These are phyloP conservation scores for Podarcis raffonei DNA, from an alignment of 2,113 vertebrate genomes.

Conservation along the genomic window DNA sequence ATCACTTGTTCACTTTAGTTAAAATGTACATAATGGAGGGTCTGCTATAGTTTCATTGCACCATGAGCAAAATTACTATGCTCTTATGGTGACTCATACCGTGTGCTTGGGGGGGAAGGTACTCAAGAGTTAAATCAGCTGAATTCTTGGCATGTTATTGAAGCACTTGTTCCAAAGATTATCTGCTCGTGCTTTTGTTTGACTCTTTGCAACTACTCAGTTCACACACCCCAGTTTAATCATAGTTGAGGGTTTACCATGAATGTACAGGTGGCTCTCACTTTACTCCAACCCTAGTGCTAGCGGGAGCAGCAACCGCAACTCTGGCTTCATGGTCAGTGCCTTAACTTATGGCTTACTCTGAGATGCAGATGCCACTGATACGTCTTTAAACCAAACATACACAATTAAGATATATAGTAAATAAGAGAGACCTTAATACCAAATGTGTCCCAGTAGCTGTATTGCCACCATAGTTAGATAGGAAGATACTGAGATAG, in stretches of 20 bases:
- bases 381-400: neutral
- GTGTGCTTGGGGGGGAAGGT: rapidly evolving
- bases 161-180: neutral
- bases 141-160: neutral
- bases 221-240: no score
- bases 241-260: neutral
- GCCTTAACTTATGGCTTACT: neutral
- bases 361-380: neutral
- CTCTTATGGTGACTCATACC: neutral
- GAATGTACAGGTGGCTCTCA: neutral
- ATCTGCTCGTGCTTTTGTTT: rapidly evolving
- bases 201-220: no score
- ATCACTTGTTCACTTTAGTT: constrained; percentile 30
- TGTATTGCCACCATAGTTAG: neutral
- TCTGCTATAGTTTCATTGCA: neutral
- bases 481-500: rapidly evolving
- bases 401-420: neutral
- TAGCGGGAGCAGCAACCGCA: neutral
- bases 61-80: neutral
- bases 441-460: neutral
- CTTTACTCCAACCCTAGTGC: neutral
- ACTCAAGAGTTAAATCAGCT: neutral
- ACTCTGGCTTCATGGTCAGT: neutral
- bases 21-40: constrained; percentile 18
- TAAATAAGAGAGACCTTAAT: neutral